Conservation (phyloP, 1,140 invertebrate species). For the Luehdorfia chinensis region DNA sequence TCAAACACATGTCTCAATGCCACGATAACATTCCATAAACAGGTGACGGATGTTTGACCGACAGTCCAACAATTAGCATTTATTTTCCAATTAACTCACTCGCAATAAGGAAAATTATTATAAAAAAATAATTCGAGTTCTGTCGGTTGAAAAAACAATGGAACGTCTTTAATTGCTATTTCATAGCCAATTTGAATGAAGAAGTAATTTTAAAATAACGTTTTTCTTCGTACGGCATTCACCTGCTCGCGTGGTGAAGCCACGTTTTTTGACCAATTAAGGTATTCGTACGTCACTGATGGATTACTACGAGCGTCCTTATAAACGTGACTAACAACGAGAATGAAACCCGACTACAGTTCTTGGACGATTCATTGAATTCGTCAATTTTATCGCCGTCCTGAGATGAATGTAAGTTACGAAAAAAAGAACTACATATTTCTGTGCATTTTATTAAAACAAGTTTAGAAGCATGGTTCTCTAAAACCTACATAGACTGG, state of each 20-base stretch:
- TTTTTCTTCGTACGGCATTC: conserved; percentile 42
- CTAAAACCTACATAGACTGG: conserved; percentile 9
- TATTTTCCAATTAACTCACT: not conserved
- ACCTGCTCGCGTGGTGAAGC: conserved; percentile 36
- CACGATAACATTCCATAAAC: no score
- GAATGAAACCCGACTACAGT: not conserved
- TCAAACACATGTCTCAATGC: no score
- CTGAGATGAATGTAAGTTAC: no score
- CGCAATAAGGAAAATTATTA: conserved; percentile 1
- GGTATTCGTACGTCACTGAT: conserved; percentile 39
- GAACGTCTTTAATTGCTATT: conserved; percentile 1
- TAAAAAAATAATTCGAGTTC: conserved; percentile 2
- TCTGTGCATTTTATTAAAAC: not conserved
- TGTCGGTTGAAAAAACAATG: conserved; percentile 7
- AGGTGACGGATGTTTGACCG: not conserved
- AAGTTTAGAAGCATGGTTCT: no score
- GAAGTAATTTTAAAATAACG: conserved; percentile 21
- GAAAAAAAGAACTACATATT: no score
- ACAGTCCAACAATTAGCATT: not conserved
- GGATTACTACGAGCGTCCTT: conserved; percentile 39
- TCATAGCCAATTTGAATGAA: conserved; percentile 4
- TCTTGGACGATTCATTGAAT: no score
- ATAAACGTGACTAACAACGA: conserved; percentile 30
- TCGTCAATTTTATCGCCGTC: no score
- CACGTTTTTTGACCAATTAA: conserved; percentile 47